Evolutionary conservation across 1,140 invertebrate genomes (phyloP).

Genomic region (Ladona fulva): DNA sequence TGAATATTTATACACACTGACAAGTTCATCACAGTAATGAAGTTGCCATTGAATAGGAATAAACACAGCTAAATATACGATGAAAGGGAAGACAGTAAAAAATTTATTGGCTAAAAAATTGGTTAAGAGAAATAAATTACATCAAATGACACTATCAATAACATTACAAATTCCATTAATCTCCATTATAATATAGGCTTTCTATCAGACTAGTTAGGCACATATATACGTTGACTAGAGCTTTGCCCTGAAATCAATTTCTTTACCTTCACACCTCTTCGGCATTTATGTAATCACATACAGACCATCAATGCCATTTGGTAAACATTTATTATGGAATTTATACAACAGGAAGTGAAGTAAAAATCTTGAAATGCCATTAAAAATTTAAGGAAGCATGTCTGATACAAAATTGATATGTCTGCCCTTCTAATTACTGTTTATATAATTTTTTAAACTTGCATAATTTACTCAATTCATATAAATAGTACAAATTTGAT

Average conservation of each 20-base stretch:
- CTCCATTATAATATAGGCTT: not conserved
- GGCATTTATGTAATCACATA: not conserved
- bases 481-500: not conserved
- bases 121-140: not conserved
- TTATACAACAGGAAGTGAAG: not conserved
- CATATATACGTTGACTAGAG: not conserved
- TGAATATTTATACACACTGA: too few species aligned
- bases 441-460: not conserved
- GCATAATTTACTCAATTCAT: too few species aligned
- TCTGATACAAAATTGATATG: not conserved
- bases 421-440: not conserved
- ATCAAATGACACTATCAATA: not conserved
- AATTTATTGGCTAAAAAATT: not conserved
- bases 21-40: too few species aligned
- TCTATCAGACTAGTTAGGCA: not conserved
- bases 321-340: not conserved
- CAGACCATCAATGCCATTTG: not conserved
- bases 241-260: not conserved
- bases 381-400: not conserved
- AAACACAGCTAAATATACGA: not conserved
- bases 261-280: not conserved
- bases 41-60: too few species aligned
- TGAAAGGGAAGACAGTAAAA: not conserved
- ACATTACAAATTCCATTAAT: not conserved
- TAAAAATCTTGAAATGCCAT: not conserved